phyloP scores from a whole-genome alignment of 1,140 invertebrate genomes.

The Pachypeltis micranthus region DNA sequence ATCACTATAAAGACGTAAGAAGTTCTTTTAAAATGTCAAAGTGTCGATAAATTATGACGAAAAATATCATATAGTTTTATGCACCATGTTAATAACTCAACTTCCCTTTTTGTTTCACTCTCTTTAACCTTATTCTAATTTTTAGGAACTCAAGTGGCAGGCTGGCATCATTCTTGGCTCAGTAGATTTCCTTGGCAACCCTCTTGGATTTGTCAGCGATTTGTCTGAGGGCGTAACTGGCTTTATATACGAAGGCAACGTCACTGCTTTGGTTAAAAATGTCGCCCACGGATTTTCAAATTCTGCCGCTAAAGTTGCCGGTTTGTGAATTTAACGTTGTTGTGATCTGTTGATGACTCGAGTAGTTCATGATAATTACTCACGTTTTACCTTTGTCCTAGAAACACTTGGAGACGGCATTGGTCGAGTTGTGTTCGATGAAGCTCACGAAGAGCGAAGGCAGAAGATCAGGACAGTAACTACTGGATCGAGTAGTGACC shows the following conservation, averaged over 20 bases:
- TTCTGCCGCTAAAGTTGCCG: conserved; percentile 84
- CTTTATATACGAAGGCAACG: conserved; percentile 78
- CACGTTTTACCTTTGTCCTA: too few relatives aligned
- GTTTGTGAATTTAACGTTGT: conserved; percentile 31
- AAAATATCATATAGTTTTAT: conserved; percentile 26
- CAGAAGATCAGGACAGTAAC: conserved; percentile 57
- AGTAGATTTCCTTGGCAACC: conserved; percentile 95
- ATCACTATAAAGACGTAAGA: conserved; percentile 27
- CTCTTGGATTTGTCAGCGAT: conserved; percentile 88
- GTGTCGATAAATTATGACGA: conserved; percentile 49
- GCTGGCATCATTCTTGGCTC: conserved; percentile 89
- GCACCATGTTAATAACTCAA: conserved; percentile 5
- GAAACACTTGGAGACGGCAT: conserved; percentile 85
- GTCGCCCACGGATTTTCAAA: conserved; percentile 95
- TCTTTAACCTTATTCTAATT: conserved; percentile 20
- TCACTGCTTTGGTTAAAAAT: conserved; percentile 84
- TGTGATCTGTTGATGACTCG: too few relatives aligned
- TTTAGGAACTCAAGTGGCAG: conserved; percentile 83
- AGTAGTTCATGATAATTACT: too few relatives aligned
- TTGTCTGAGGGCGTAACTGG: conserved; percentile 89
- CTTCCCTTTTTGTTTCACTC: not conserved
- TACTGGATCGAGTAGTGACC: conserved; percentile 49
- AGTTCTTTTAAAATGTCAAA: too few relatives aligned
- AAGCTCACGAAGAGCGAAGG: conserved; percentile 76
- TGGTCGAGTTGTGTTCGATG: conserved; percentile 76